These are phyloP conservation scores for Apodemia hepburni DNA, from an alignment of 2,888 invertebrate genomes.

Conservation along the genomic window DNA sequence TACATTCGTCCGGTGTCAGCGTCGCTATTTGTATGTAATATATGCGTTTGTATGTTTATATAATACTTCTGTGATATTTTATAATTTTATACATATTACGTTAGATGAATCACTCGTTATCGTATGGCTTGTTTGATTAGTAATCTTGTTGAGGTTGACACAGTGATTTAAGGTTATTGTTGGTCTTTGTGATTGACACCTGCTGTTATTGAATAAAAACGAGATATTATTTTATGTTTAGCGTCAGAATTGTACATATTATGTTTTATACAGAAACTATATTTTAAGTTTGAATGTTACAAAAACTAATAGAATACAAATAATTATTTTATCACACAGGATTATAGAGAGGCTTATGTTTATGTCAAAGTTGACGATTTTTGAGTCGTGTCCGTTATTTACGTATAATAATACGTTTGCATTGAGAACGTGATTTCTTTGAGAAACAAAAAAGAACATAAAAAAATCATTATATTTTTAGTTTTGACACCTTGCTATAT, in stretches of 20 bases:
- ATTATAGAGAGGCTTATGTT: not conserved
- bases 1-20: slow-evolving; percentile 63
- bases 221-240: not conserved
- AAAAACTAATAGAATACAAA: too few species aligned
- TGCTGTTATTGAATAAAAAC: not conserved
- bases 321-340: not conserved
- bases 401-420: too few species aligned
- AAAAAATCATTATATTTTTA: too few species aligned
- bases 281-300: too few species aligned
- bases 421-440: too few species aligned
- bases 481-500: too few species aligned
- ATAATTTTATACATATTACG: slow-evolving; percentile 40
- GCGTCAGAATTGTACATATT: not conserved
- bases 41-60: slow-evolving; percentile 36
- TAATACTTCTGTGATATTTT: slow-evolving; percentile 73
- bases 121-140: slow-evolving; percentile 49
- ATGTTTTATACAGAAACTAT: not conserved
- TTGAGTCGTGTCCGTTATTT: too few species aligned
- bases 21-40: slow-evolving; percentile 50
- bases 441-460: too few species aligned
- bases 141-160: slow-evolving; percentile 41
- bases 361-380: not conserved
- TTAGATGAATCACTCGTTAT: slow-evolving; percentile 51
- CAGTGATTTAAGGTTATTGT: slow-evolving; percentile 32
- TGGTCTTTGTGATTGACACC: slow-evolving; percentile 7